Conservation (phyloP, 2,888 invertebrate genomes). For the Epiblema foenella region DNA sequence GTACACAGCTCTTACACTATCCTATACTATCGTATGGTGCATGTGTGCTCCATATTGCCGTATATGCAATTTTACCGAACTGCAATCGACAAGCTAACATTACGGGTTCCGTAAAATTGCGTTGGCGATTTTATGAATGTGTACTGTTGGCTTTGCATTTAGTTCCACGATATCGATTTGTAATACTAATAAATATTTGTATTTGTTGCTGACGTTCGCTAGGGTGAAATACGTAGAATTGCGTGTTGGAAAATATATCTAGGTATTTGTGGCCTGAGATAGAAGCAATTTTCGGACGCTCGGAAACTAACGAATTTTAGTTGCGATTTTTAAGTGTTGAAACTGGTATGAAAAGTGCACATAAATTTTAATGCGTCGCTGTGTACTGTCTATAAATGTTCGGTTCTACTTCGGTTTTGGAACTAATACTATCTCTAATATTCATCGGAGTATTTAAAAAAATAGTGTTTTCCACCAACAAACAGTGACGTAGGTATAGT, state of each 20-base stretch:
- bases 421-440: no score
- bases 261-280: conserved; percentile 17
- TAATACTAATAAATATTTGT: conserved; percentile 20
- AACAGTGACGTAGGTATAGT: no score
- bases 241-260: conserved; percentile 10
- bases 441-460: no score
- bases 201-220: conserved; percentile 13
- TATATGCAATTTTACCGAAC: conserved; percentile 35
- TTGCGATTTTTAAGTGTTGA: no score
- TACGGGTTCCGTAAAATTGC: conserved; percentile 38
- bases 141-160: conserved; percentile 16
- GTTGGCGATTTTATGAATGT: conserved; percentile 38
- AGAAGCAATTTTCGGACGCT: background rate
- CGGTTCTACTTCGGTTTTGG: no score
- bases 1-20: no score
- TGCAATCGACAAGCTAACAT: conserved; percentile 37
- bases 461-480: no score
- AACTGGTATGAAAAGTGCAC: no score
- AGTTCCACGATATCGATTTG: conserved; percentile 17
- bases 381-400: no score
- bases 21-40: background rate
- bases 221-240: background rate
- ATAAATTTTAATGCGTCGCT: no score
- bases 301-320: conserved; percentile 9
- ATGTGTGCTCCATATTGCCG: conserved; percentile 9